Evolutionary conservation across 2,888 invertebrate species (phyloP).

Genomic region (Nowickia ferox): DNA sequence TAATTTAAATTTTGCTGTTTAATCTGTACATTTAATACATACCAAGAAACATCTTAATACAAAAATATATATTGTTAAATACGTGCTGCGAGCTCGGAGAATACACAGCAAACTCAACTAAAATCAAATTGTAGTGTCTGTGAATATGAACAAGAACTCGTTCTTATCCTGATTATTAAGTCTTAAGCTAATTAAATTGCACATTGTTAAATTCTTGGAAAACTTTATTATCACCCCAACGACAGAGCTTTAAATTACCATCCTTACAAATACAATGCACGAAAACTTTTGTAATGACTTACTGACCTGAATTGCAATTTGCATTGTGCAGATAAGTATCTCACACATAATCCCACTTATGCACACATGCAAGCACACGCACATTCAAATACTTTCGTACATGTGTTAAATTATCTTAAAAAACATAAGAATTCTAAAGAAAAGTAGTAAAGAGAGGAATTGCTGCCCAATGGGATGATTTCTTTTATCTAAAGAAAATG

Average conservation of each 20-base stretch:
- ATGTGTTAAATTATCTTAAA: constrained; percentile 34
- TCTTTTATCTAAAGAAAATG: too few relatives aligned
- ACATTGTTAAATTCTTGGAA: constrained; percentile 16
- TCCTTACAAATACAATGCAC: constrained; percentile 32
- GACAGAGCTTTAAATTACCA: constrained; percentile 14
- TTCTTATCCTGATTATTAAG: neutral
- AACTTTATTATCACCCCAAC: constrained; percentile 15
- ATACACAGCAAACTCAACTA: neutral
- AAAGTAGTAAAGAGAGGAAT: constrained; percentile 7
- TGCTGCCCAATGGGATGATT: constrained; percentile 1
- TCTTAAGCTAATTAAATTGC: constrained; percentile 17
- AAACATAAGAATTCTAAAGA: constrained; percentile 39
- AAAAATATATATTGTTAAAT: neutral
- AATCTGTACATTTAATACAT: too few relatives aligned
- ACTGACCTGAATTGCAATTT: constrained; percentile 64
- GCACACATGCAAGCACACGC: neutral
- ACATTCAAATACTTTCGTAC: neutral
- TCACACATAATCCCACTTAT: constrained; percentile 4
- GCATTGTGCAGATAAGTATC: constrained; percentile 51
- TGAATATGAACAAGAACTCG: neutral
- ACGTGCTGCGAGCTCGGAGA: neutral
- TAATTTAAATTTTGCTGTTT: too few relatives aligned
- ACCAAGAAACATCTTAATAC: too few relatives aligned
- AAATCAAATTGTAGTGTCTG: neutral
- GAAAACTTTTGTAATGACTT: constrained; percentile 63